phyloP scores from a whole-genome alignment of 2,888 invertebrate species.

The Drosophila rubida region DNA sequence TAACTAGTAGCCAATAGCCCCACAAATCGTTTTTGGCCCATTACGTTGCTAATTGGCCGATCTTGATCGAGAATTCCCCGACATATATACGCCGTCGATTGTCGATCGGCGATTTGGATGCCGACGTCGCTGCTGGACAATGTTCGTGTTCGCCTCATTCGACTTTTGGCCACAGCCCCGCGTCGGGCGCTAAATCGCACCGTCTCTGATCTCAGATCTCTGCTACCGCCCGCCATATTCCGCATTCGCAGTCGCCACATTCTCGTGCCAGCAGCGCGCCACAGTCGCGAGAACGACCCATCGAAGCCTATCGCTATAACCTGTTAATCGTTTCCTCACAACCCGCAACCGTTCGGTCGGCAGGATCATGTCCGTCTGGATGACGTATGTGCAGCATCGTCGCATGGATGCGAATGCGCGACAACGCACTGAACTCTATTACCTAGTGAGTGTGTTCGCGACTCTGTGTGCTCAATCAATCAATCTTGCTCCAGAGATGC shows the following conservation, averaged over 20 bases:
- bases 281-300: background rate
- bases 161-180: conserved; percentile 18
- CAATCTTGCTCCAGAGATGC: background rate
- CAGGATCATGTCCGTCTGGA: conserved; percentile 87
- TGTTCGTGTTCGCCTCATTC: conserved; percentile 33
- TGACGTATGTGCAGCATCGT: conserved; percentile 86
- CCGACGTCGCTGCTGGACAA: conserved; percentile 40
- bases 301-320: background rate
- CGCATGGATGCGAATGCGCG: conserved; percentile 78
- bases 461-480: conserved; percentile 11
- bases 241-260: conserved; percentile 28
- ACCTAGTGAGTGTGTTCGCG: conserved; percentile 85
- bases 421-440: conserved; percentile 83
- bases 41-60: conserved; percentile 53
- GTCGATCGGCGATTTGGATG: no score
- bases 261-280: conserved; percentile 18
- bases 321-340: background rate
- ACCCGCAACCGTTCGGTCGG: conserved; percentile 7
- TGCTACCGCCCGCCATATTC: background rate
- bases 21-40: conserved; percentile 53
- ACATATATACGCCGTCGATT: conserved; percentile 5
- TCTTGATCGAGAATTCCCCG: conserved; percentile 21
- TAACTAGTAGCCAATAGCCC: conserved; percentile 43
- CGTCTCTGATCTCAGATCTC: conserved; percentile 10
- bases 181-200: conserved; percentile 2